Evolutionary conservation across 2,888 invertebrate species (phyloP), one percentile per base, ranked within the genome.

Genomic region (Thysanoteuthis rhombus): DNA sequence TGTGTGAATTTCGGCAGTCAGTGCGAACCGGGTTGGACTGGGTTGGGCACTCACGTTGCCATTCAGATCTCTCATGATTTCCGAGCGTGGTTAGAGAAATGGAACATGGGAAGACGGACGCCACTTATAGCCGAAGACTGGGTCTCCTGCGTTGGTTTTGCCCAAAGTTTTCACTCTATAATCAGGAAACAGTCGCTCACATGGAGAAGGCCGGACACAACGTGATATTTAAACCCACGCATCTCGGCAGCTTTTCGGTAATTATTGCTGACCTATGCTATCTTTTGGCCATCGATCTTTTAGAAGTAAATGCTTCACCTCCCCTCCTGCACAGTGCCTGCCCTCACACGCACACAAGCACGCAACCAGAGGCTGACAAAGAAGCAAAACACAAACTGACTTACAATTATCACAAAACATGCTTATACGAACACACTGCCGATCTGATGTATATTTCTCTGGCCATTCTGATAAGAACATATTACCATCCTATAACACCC

Each of bases 191-290:
- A 36, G 75, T 36, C 75, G 12, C 36, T 75, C 75, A 75, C 75
- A 75, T 75, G 75, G 12, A n/a, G n/a, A 75, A n/a, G 75, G 75
- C 75, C 75, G n/a, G 75, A 36, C 75, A 75, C 75, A 75, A 75
- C 75, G 75, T 75, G 75, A 75, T 75, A 75, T 75, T 75, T 75
- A 75, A 75, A 19, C 75, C 75, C 36, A 75, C 75, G n/a, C 75
- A 75, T 36, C n/a, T 36, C 75, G 75, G n/a, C n/a, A 36, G 75
- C 75, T 75, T 75, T 75, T 75, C 75, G n/a, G n/a, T 75, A 75
- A 75, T 75, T 75, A 75, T 75, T n/a, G 75, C 75, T 75, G 75
- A 75, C 75, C 75, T 75, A 75, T 75, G 75, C 75, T n/a, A n/a
- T 75, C 75, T 75, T 75, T 75, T 75, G 75, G 75, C 75, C n/a